Conservation (phyloP, 2,113 vertebrate genomes). For the Hypocryptadius cinnamomeus region DNA sequence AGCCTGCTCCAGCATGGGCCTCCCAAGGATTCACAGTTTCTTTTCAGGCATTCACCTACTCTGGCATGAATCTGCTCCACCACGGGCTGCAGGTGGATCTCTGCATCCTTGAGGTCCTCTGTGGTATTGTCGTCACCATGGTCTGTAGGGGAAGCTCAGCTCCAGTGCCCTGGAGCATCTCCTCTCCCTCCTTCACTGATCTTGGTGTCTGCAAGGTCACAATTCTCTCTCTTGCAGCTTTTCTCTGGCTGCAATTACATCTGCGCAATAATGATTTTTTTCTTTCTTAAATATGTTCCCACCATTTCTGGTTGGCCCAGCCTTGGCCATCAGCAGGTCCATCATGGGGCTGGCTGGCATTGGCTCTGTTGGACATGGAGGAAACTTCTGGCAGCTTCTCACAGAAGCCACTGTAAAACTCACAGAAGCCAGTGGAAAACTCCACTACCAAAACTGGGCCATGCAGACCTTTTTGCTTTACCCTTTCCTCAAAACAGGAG, state of each 20-base stretch:
- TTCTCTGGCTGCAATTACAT: background rate
- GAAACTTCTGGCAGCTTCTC: background rate
- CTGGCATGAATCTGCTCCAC: accelerated
- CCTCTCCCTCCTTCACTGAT: background rate
- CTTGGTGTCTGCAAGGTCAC: background rate
- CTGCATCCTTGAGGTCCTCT: accelerated
- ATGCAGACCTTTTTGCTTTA: background rate
- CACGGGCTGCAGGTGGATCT: background rate
- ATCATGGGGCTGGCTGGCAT: background rate
- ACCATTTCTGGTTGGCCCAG: background rate
- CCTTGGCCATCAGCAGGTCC: accelerated
- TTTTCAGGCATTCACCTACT: background rate
- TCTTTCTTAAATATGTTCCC: background rate
- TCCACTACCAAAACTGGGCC: background rate
- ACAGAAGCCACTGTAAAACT: background rate
- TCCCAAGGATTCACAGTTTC: background rate
- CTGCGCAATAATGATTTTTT: background rate
- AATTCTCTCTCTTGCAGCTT: background rate
- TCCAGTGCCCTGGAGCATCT: background rate
- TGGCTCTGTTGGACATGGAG: background rate
- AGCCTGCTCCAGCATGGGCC: background rate
- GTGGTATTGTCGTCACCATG: background rate
- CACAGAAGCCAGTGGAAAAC: background rate
- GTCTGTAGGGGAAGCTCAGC: background rate
- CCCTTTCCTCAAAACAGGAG: background rate